These are phyloP conservation scores for Gymnopithys bicolor DNA, from an alignment of 2,797 vertebrate genomes.

Conservation along the genomic window DNA sequence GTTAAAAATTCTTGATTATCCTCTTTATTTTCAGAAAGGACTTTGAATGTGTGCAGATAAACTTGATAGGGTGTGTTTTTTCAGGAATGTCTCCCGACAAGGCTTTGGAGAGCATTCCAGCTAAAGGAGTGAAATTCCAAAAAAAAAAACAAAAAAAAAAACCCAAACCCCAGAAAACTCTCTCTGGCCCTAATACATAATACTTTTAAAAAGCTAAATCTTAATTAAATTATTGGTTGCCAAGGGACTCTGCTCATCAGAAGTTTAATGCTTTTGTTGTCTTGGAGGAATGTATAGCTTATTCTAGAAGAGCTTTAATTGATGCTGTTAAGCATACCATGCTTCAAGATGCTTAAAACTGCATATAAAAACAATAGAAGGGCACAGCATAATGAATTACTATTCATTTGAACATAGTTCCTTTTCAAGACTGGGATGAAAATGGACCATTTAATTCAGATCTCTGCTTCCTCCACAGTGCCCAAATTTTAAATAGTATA, in stretches of 20 bases:
- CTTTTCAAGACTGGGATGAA: neutral
- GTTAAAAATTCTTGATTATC: neutral
- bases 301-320: neutral
- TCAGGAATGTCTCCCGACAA: neutral
- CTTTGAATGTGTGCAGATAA: neutral
- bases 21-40: neutral
- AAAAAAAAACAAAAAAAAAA: neutral
- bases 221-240: neutral
- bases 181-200: neutral
- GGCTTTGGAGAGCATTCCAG: neutral
- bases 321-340: neutral
- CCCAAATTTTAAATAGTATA: neutral
- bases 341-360: neutral
- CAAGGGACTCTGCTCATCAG: neutral
- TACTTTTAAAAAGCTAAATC: neutral
- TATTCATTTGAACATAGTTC: neutral
- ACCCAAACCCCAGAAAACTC: neutral
- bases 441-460: neutral
- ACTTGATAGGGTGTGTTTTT: neutral
- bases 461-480: neutral
- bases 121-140: neutral
- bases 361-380: neutral
- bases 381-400: neutral
- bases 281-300: neutral
- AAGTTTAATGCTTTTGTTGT: neutral